Percentiles rank a stretch among this genome's conserved stretches.
These are phyloP conservation scores for Paramormyrops hopkinsi DNA, from an alignment of 2,797 vertebrate genomes.

Conservation along the genomic window DNA sequence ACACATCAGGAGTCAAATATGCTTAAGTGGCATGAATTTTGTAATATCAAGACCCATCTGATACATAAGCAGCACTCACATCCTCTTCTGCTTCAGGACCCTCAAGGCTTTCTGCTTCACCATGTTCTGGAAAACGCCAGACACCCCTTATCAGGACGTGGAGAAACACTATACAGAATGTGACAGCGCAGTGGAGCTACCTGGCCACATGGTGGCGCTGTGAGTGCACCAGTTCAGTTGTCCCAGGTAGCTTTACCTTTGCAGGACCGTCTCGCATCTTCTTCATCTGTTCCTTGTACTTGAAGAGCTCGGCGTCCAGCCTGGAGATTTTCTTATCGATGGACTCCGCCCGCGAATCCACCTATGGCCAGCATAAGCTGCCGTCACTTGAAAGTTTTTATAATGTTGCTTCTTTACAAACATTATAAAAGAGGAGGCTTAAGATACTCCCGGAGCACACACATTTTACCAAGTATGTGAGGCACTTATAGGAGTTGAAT, in stretches of 20 bases:
- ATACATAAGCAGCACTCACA: conserved; percentile 70
- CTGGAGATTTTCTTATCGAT: conserved; percentile 93
- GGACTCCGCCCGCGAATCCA: conserved; percentile 87
- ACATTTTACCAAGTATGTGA: neutral
- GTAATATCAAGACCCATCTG: neutral
- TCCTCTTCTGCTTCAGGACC: conserved; percentile 94
- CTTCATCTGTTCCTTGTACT: conserved; percentile 98
- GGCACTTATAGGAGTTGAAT: neutral
- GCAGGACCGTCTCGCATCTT: conserved; percentile 98
- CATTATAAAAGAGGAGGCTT: neutral
- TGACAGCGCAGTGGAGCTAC: neutral
- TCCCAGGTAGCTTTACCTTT: conserved; percentile 65
- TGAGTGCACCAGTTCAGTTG: neutral
- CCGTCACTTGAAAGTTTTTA: neutral
- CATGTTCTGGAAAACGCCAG: conserved; percentile 71
- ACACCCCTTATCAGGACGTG: neutral
- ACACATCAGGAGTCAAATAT: neutral
- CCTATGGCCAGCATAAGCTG: conserved; percentile 52
- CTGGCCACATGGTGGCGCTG: neutral
- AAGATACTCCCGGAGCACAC: neutral
- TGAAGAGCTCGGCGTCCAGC: conserved; percentile 84
- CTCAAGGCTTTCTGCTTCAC: conserved; percentile 96
- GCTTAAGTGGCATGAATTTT: neutral
- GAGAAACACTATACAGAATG: neutral
- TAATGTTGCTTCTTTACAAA: neutral